Conservation (phyloP, 1,140 invertebrate genomes). For the Drosophila varians region DNA sequence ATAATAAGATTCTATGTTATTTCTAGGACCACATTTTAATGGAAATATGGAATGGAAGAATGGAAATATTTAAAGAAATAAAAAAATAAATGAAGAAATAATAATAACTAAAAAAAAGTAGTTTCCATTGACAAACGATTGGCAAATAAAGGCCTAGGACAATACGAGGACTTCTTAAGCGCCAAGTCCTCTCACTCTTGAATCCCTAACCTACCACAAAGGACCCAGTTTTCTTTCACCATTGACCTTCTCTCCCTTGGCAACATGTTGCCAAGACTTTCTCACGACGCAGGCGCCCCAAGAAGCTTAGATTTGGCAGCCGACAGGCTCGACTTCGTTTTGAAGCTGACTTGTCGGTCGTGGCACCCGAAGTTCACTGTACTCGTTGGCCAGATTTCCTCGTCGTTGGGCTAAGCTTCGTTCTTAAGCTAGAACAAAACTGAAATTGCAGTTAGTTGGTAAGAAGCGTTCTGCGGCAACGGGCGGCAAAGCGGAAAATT, state of each 20-base stretch:
- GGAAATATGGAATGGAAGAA: too few relatives aligned
- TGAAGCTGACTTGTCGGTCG: conserved; percentile 2
- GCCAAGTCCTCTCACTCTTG: background rate
- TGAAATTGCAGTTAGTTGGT: conserved; percentile 75
- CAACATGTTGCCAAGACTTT: conserved; percentile 40
- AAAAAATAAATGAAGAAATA: background rate
- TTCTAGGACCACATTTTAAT: too few relatives aligned
- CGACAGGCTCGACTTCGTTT: conserved; percentile 11
- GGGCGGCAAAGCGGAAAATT: conserved; percentile 63
- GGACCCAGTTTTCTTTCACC: conserved; percentile 6
- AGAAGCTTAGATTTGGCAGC: conserved; percentile 7
- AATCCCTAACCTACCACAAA: conserved; percentile 43
- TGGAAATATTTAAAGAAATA: too few relatives aligned
- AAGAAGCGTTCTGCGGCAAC: conserved; percentile 75
- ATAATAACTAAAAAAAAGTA: background rate
- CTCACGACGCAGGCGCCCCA: conserved; percentile 34
- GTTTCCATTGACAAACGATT: background rate
- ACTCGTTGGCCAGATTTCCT: conserved; percentile 10
- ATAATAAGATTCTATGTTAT: too few relatives aligned
- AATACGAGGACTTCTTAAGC: conserved; percentile 1
- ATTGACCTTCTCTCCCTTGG: conserved; percentile 30
- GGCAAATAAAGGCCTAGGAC: conserved; percentile 12
- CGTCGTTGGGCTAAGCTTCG: conserved; percentile 26
- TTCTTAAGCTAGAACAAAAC: conserved; percentile 76
- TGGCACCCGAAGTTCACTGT: conserved; percentile 18